Percentiles rank a stretch among this genome's conserved stretches.
Conservation (phyloP, 2,113 vertebrate species). For the human (Homo sapiens) region DNA sequence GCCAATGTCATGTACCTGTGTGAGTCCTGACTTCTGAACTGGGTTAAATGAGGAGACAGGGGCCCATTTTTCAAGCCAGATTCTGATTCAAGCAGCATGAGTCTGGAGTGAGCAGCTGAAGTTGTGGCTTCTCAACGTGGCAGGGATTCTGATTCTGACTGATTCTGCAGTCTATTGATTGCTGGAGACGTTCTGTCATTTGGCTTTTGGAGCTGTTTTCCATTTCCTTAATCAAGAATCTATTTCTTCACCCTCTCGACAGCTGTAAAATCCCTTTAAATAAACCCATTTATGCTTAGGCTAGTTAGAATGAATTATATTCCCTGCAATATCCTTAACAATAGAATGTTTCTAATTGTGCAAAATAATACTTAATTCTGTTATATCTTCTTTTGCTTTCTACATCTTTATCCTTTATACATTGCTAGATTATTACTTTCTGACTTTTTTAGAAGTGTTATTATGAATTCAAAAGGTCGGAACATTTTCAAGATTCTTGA, state of each 20-base stretch:
- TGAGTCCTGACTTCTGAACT: neutral
- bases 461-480: conserved; percentile 10
- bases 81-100: neutral
- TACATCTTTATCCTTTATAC: neutral
- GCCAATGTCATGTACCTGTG: neutral
- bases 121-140: neutral
- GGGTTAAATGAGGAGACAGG: neutral
- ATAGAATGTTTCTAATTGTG: neutral
- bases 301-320: neutral
- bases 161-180: no score
- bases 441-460: conserved; percentile 28
- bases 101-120: neutral
- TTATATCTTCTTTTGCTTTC: neutral
- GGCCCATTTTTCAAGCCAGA: neutral
- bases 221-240: no score
- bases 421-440: neutral
- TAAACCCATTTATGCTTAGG: neutral
- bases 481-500: conserved; percentile 24
- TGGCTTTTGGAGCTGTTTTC: neutral
- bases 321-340: neutral
- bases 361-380: neutral
- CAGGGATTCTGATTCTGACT: neutral
- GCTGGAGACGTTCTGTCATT: neutral
- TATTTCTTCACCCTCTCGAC: neutral
- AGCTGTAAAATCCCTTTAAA: neutral